Percentiles rank a stretch among this genome's conserved stretches.
These are phyloP conservation scores for Phortica magna DNA, from an alignment of 2,888 invertebrate genomes.

Conservation along the genomic window DNA sequence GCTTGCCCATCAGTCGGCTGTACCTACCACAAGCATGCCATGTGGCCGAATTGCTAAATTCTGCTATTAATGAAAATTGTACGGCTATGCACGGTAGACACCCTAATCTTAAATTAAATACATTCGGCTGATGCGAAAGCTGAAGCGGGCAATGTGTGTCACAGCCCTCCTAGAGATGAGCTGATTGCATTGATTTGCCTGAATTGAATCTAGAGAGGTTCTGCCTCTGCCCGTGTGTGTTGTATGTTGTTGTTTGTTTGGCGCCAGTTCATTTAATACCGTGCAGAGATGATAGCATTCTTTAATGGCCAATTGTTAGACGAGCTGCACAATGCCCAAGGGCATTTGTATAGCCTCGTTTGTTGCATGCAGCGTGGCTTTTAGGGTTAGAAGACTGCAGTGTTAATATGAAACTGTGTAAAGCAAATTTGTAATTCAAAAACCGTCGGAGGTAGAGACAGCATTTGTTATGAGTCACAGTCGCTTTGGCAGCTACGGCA, in stretches of 20 bases:
- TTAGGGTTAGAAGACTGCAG: not conserved
- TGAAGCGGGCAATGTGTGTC: not conserved
- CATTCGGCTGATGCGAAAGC: not conserved
- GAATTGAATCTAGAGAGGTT: not conserved
- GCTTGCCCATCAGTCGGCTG: constrained; percentile 27
- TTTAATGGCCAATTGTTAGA: constrained; percentile 12
- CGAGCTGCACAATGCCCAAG: not conserved
- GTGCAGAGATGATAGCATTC: constrained; percentile 14
- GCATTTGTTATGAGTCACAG: not conserved
- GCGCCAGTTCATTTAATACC: constrained; percentile 1
- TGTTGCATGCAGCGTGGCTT: not conserved
- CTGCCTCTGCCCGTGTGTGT: not conserved
- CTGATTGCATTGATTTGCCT: not conserved
- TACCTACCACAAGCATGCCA: not conserved
- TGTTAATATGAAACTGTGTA: not conserved
- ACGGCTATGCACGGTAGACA: constrained; percentile 58
- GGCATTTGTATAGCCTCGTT: not conserved
- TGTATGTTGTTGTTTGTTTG: not conserved
- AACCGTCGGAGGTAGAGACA: not conserved
- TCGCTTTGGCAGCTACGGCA: too few relatives aligned
- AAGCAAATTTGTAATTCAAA: not conserved
- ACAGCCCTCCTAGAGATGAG: not conserved
- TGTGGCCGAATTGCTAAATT: constrained; percentile 16
- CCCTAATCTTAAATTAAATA: constrained; percentile 66
- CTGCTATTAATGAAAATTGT: constrained; percentile 66